Evolutionary conservation across 2,113 vertebrate species (phyloP), one percentile per base, ranked within the genome.

Genomic region (Scatophagus argus): DNA sequence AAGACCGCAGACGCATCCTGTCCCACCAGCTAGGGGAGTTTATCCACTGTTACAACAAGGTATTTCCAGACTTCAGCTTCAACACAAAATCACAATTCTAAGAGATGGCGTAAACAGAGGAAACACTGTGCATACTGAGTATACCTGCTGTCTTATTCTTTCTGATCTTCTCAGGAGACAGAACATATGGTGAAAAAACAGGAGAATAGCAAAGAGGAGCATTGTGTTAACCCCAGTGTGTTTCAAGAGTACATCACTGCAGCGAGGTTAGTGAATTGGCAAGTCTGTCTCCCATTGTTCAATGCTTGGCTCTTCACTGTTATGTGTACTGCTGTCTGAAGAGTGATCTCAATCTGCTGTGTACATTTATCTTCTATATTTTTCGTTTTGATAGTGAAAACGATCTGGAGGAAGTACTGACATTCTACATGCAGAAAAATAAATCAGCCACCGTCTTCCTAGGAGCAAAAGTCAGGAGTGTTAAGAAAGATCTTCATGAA

Each of bases 341-440:
- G 61, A 69, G 12, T 27, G 70, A 72, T 58, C 23, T 61, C 74
- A 62, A 71, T 84, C 76, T 83, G 63, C 55, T 79, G 60, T 70
- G 71, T 29, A 44, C 59, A 77, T 89, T 77, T n/a, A 67, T 66
- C 61, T 72, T 32, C 63, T 72, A 25, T 80, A 51, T n/a, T 81
- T 82, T 54, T 87, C 91, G 91, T 86, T 88, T 32, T 47, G 74
- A 77, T 88, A 99, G 98, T 93, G 98, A 99, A 94, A 94, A 85
- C 38, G 96, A 99, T 82, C 90, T 99, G 89, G 98, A 99, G 75
- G 96, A 99, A 83, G 95, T 99, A 52, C 93, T 99, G 85, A 99
- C 98, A 8, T 97, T 96, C 94, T 99, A 99, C 88, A 98, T 96
- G 0, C 96, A 96, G 80, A 98, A 96, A 91, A 99, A 95, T 92